A percentile compares a stretch with the other conserved stretches of the same genome.
Conservation (phyloP, 2,797 vertebrate species). For the Enteromius radiatus region DNA sequence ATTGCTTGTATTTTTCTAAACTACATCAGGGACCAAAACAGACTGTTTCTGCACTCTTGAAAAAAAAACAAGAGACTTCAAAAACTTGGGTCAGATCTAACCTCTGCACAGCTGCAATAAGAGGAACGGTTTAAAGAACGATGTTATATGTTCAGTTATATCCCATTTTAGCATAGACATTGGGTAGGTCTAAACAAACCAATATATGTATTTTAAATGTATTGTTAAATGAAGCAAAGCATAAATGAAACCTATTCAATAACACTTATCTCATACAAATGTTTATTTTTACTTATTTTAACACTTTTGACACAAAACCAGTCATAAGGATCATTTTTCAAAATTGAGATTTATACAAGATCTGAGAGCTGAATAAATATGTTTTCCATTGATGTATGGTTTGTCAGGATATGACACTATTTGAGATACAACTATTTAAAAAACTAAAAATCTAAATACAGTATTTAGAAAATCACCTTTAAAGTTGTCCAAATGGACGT, state of each 20-base stretch:
- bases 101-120: not conserved
- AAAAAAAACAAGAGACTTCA: not conserved
- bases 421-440: no score
- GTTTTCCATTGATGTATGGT: no score
- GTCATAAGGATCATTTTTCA: no score
- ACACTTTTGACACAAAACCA: not conserved
- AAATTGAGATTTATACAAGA: no score
- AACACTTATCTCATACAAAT: not conserved
- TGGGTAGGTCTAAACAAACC: no score
- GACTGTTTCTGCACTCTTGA: not conserved
- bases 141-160: no score
- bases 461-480: no score
- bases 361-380: no score
- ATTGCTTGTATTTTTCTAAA: slow-evolving; percentile 17
- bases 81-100: not conserved
- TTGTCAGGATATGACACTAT: no score
- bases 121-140: not conserved
- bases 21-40: slow-evolving; percentile 14
- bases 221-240: not conserved
- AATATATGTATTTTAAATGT: not conserved
- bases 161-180: not conserved
- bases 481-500: no score
- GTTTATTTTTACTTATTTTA: not conserved
- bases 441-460: no score
- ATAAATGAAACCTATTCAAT: not conserved